Percentiles rank a stretch among this genome's conserved stretches.
These are phyloP conservation scores for Tapirus indicus DNA, from an alignment of 2,797 vertebrate species.

Conservation along the genomic window DNA sequence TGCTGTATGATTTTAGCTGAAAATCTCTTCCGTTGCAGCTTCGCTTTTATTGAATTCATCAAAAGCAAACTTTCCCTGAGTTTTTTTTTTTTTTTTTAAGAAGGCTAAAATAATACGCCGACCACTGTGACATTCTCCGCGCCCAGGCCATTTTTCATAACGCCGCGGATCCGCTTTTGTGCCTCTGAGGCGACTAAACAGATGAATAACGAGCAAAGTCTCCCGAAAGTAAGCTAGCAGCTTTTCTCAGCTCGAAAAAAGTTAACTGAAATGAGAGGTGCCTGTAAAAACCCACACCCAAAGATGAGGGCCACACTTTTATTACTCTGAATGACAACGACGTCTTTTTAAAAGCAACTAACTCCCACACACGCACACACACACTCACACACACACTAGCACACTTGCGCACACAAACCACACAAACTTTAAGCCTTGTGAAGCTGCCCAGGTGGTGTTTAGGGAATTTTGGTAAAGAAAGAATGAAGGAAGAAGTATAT, in stretches of 20 bases:
- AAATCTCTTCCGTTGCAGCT: conserved; percentile 91
- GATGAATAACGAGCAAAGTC: conserved; percentile 92
- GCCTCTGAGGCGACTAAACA: conserved; percentile 93
- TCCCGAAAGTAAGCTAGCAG: conserved; percentile 89
- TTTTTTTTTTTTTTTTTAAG: conserved; percentile 91
- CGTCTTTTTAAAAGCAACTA: conserved; percentile 87
- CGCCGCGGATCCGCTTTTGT: conserved; percentile 94
- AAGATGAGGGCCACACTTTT: conserved; percentile 88
- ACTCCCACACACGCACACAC: conserved; percentile 63
- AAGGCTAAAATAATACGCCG: conserved; percentile 96
- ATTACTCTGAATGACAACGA: conserved; percentile 85
- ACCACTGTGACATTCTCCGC: conserved; percentile 98
- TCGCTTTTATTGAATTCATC: conserved; percentile 94
- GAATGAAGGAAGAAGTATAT: conserved; percentile 85
- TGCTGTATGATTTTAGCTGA: conserved; percentile 92
- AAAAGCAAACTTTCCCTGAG: conserved; percentile 95
- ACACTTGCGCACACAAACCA: conserved; percentile 75
- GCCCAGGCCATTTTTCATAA: conserved; percentile 97
- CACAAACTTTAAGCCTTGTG: conserved; percentile 89
- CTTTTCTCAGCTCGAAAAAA: conserved; percentile 89
- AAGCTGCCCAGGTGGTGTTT: conserved; percentile 89
- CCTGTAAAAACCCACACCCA: conserved; percentile 82
- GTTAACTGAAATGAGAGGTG: conserved; percentile 89
- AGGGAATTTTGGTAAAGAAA: conserved; percentile 85
- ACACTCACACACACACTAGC: conserved; percentile 6